Evolutionary conservation across 2,888 invertebrate genomes (phyloP).

Genomic region (Lasioglossum lativentre): DNA sequence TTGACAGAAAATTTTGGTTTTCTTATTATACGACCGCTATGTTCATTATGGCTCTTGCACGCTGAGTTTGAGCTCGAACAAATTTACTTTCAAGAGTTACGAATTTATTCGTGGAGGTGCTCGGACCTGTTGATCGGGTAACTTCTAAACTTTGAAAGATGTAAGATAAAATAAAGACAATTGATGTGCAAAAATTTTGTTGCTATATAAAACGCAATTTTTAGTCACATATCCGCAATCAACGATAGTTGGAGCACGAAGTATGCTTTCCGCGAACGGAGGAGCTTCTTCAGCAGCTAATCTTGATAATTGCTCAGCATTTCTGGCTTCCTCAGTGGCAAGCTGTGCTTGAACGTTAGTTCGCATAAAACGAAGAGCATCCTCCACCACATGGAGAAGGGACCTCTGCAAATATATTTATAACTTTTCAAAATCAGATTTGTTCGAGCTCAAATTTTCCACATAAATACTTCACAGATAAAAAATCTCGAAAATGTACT

Average conservation of each 20-base stretch:
- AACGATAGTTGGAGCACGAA: neutral
- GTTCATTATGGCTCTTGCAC: neutral
- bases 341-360: constrained; percentile 13
- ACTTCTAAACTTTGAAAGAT: neutral
- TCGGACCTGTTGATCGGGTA: neutral
- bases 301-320: constrained; percentile 15
- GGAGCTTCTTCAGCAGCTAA: constrained; percentile 10
- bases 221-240: neutral
- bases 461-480: neutral
- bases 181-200: neutral
- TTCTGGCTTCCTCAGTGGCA: constrained; percentile 7
- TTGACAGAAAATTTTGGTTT: neutral
- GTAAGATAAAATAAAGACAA: neutral
- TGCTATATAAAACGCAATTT: neutral
- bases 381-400: neutral
- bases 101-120: neutral
- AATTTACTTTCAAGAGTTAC: neutral
- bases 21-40: neutral
- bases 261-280: constrained; percentile 4
- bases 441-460: neutral
- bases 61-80: neutral
- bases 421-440: neutral
- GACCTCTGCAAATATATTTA: neutral
- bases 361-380: neutral
- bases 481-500: no score